These are phyloP conservation scores for Gnathonemus echidnorhynchus DNA, from an alignment of 2,113 vertebrate species.

Conservation along the genomic window DNA sequence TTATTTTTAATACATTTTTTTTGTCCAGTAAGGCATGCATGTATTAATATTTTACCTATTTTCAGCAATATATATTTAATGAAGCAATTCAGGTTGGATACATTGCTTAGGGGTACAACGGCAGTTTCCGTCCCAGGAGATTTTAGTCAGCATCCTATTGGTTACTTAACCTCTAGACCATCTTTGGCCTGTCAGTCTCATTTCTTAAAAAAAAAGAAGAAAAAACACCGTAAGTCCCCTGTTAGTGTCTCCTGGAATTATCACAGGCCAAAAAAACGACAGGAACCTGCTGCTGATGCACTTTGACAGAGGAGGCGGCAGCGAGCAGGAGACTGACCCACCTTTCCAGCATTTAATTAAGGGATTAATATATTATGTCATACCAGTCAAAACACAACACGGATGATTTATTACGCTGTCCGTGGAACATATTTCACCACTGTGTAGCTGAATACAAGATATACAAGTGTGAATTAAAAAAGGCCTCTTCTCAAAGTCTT, in stretches of 20 bases:
- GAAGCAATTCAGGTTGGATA: neutral
- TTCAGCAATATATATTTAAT: neutral
- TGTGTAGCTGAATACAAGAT: conserved; percentile 17
- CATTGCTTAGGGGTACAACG: neutral
- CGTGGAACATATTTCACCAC: conserved; percentile 43
- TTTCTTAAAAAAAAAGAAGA: neutral
- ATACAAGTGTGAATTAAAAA: conserved; percentile 2
- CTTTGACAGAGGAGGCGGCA: neutral
- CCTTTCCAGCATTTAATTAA: conserved; percentile 58
- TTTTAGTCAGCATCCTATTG: neutral
- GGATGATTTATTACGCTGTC: conserved; percentile 57
- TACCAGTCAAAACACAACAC: conserved; percentile 50
- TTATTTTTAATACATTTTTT: neutral
- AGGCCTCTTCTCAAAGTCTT: neutral
- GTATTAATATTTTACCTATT: neutral
- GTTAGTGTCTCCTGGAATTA: neutral
- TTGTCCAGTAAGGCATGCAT: neutral
- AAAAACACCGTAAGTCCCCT: neutral
- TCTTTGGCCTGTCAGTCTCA: neutral
- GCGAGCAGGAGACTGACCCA: conserved; percentile 24
- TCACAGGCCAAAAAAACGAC: neutral
- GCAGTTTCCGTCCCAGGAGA: neutral
- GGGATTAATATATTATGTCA: conserved; percentile 62
- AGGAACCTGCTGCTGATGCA: neutral
- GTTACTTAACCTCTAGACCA: neutral